A percentile compares a stretch with the other conserved stretches of the same genome.
phyloP scores from a whole-genome alignment of 2,113 vertebrate species.

The Anolis sagrei region DNA sequence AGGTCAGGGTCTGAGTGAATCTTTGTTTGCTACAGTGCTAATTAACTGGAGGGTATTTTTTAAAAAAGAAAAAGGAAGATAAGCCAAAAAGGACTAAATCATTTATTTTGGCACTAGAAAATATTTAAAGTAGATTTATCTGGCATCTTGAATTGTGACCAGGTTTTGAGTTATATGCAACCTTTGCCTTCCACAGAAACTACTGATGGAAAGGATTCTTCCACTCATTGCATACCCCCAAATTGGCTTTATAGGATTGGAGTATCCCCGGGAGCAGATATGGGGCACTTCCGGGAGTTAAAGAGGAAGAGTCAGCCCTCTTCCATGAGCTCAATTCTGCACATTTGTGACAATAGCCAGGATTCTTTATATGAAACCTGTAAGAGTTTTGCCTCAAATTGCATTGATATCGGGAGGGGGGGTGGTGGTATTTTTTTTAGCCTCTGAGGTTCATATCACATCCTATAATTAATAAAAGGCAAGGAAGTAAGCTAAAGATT shows the following conservation, averaged over 20 bases:
- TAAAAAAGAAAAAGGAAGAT: conserved; percentile 1
- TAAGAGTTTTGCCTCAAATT: neutral
- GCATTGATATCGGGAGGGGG: neutral
- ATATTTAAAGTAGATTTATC: neutral
- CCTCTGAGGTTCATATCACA: no score
- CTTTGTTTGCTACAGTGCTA: conserved; percentile 3
- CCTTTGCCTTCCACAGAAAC: neutral
- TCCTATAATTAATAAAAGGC: no score
- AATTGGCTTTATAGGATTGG: neutral
- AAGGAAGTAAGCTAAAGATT: no score
- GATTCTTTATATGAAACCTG: neutral
- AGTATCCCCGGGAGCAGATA: neutral
- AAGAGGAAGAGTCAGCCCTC: neutral
- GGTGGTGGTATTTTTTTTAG: no score
- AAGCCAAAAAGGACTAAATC: neutral
- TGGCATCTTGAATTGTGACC: fast-evolving
- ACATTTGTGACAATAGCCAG: neutral
- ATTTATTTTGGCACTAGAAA: neutral
- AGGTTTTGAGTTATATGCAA: neutral
- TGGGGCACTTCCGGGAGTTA: neutral
- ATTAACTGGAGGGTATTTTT: neutral
- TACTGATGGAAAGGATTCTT: neutral
- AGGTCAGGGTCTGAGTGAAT: conserved; percentile 34
- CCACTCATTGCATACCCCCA: neutral
- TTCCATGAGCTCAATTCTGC: neutral